Evolutionary conservation across 1,140 invertebrate species (phyloP).

Genomic region (Arion vulgaris): DNA sequence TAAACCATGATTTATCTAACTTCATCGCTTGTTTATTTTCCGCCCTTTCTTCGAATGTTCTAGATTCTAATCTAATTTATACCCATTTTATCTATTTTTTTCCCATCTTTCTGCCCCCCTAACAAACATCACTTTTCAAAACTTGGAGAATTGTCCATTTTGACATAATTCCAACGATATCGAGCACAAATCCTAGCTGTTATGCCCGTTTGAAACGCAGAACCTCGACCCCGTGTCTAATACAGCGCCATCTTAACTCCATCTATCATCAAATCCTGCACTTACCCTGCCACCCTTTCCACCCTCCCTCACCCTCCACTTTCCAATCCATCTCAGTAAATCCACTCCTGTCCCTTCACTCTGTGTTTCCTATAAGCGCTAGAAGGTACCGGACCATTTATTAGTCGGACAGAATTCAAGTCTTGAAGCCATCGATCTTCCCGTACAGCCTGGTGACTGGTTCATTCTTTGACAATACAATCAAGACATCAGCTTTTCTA

Average conservation of each 20-base stretch:
- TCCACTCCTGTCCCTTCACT: not conserved
- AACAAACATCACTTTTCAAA: too few species aligned
- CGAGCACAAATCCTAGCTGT: too few species aligned
- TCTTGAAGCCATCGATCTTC: not conserved
- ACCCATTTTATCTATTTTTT: too few species aligned
- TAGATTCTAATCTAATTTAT: too few species aligned
- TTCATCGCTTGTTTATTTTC: too few species aligned
- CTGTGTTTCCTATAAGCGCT: not conserved
- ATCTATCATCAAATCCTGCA: not conserved
- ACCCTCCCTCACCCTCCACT: not conserved
- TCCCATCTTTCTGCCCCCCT: too few species aligned
- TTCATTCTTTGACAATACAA: not conserved
- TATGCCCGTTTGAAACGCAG: too few species aligned
- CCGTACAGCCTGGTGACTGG: not conserved
- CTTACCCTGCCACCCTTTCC: not conserved
- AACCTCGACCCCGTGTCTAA: too few species aligned
- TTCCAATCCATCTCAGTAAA: not conserved
- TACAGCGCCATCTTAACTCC: not conserved
- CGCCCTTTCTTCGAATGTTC: too few species aligned
- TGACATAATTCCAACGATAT: too few species aligned
- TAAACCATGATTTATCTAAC: too few species aligned
- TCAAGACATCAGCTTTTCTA: not conserved
- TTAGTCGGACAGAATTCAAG: not conserved
- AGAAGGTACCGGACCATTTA: not conserved
- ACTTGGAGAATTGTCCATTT: too few species aligned